These are phyloP conservation scores for Pungitius pungitius DNA, from an alignment of 2,113 vertebrate genomes.

Conservation along the genomic window DNA sequence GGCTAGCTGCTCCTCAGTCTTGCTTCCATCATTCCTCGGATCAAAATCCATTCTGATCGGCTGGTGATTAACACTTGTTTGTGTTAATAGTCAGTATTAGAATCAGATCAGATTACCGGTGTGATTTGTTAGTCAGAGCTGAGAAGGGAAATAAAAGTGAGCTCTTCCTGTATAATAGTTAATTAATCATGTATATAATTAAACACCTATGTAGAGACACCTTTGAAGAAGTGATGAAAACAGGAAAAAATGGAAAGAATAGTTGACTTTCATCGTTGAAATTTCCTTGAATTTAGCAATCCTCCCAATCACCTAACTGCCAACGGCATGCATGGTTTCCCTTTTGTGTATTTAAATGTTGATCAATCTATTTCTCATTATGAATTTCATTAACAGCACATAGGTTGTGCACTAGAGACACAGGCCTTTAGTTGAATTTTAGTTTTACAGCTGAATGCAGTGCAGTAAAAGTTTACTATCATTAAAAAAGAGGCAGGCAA, in stretches of 20 bases:
- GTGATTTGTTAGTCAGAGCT: conserved; percentile 34
- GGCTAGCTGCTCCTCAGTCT: conserved; percentile 66
- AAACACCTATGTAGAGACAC: not conserved
- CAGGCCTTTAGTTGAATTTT: conserved; percentile 25
- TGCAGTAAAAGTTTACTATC: conserved; percentile 13
- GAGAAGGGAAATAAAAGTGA: conserved; percentile 8
- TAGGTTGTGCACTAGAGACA: conserved; percentile 28
- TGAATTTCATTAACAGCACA: conserved; percentile 32
- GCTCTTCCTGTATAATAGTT: conserved; percentile 11
- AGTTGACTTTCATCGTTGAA: conserved; percentile 39
- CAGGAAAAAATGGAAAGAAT: conserved; percentile 33
- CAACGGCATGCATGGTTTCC: conserved; percentile 43
- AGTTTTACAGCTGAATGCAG: conserved; percentile 38
- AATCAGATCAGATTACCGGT: conserved; percentile 54
- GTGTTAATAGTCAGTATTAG: conserved; percentile 68
- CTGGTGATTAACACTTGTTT: conserved; percentile 73
- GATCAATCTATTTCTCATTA: conserved; percentile 21
- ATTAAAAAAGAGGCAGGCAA: conserved; percentile 31
- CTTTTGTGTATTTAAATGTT: conserved; percentile 50
- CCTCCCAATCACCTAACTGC: conserved; percentile 29
- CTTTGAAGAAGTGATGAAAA: conserved; percentile 19
- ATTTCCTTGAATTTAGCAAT: conserved; percentile 10
- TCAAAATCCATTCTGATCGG: conserved; percentile 76
- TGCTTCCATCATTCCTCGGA: conserved; percentile 69
- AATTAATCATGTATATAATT: conserved; percentile 3